These are phyloP conservation scores for Drosophila colorata DNA, from an alignment of 2,888 invertebrate species.

Conservation along the genomic window DNA sequence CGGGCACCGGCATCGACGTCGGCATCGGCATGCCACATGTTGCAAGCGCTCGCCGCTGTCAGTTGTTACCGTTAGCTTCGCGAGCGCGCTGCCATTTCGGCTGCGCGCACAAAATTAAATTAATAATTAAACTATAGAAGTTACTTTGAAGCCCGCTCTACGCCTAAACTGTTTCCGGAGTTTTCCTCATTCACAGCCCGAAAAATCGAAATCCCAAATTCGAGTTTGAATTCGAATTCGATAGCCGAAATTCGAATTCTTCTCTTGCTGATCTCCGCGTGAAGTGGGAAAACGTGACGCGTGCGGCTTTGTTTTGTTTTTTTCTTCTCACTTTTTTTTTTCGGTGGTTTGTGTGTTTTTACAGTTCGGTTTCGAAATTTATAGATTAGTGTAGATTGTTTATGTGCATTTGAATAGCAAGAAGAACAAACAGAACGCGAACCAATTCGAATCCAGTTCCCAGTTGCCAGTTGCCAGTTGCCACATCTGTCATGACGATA, in stretches of 20 bases:
- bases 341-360: constrained; percentile 20
- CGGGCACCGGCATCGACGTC: constrained; percentile 18
- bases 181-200: neutral
- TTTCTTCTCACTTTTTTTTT: constrained; percentile 8
- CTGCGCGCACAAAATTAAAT: constrained; percentile 37
- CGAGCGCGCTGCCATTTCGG: constrained; percentile 57
- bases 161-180: no score
- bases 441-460: constrained; percentile 3
- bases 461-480: constrained; percentile 9
- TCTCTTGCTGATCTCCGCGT: constrained; percentile 14
- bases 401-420: constrained; percentile 21
- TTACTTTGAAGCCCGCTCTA: no score
- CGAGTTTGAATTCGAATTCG: neutral
- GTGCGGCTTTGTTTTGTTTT: constrained; percentile 7
- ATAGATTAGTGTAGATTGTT: constrained; percentile 21
- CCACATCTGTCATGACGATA: constrained; percentile 41
- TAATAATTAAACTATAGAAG: no score
- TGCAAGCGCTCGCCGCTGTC: constrained; percentile 60
- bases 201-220: neutral
- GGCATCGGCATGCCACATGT: constrained; percentile 63
- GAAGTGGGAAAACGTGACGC: constrained; percentile 1
- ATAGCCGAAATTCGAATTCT: neutral
- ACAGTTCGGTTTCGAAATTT: constrained; percentile 4
- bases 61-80: constrained; percentile 74
- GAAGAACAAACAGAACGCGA: neutral